These are phyloP conservation scores for Xenotilapia flavipinnis DNA, from an alignment of 2,113 vertebrate species.

Conservation along the genomic window DNA sequence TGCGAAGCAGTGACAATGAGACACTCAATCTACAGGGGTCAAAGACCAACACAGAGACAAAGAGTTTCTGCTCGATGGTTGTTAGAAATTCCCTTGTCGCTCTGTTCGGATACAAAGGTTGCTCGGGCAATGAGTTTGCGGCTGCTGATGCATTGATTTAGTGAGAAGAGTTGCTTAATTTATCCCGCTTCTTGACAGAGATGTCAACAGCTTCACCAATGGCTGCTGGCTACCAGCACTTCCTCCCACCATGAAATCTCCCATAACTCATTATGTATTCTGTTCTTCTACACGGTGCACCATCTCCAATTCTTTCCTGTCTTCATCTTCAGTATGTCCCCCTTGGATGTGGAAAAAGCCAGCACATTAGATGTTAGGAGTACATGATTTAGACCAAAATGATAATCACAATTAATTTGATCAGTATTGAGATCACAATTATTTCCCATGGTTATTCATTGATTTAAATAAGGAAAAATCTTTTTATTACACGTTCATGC, in stretches of 20 bases:
- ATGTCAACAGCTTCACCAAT: slow-evolving; percentile 56
- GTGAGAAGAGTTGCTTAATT: slow-evolving; percentile 54
- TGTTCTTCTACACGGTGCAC: not conserved
- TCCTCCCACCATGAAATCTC: not conserved
- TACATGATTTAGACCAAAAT: not conserved
- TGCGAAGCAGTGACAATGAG: not conserved
- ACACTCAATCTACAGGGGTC: not conserved
- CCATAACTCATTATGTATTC: not conserved
- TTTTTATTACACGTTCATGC: not conserved
- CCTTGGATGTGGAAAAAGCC: not conserved
- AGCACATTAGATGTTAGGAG: not conserved
- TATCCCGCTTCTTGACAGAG: slow-evolving; percentile 48
- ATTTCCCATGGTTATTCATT: not conserved
- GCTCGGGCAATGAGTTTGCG: slow-evolving; percentile 48
- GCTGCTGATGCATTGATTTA: slow-evolving; percentile 54
- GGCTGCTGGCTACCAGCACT: slow-evolving; percentile 6
- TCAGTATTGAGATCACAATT: not conserved
- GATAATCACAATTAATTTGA: not conserved
- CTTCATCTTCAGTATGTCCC: not conserved
- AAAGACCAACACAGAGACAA: not conserved
- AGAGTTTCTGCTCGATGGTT: not conserved
- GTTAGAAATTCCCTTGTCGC: slow-evolving; percentile 51
- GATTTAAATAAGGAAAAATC: not conserved
- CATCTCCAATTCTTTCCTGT: not conserved
- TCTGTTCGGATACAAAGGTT: slow-evolving; percentile 52